Evolutionary conservation across 2,797 vertebrate species (phyloP).

Genomic region (Esox lucius): DNA sequence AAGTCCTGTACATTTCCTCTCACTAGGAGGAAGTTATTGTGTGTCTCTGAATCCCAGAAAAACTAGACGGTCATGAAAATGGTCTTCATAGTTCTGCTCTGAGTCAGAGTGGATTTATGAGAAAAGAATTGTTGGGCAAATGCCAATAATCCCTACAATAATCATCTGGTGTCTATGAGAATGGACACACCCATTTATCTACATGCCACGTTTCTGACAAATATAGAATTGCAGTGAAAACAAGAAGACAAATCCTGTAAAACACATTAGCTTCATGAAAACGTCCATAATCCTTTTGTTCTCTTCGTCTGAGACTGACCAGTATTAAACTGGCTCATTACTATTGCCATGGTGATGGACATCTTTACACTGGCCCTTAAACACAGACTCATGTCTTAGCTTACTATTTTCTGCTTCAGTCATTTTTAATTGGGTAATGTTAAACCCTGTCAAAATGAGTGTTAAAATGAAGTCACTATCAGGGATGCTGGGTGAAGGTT

Average conservation of each 20-base stretch:
- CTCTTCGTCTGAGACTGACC: background rate
- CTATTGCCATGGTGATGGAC: conserved; percentile 15
- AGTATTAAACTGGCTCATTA: conserved; percentile 25
- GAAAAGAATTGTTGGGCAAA: conserved; percentile 10
- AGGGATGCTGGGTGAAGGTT: conserved; percentile 12
- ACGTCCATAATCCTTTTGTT: background rate
- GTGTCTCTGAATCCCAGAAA: background rate
- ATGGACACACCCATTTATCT: conserved; percentile 21
- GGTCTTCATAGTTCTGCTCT: background rate
- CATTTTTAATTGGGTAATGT: conserved; percentile 35
- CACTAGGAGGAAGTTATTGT: background rate
- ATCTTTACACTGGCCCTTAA: conserved; percentile 28
- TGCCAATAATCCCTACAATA: conserved; percentile 2
- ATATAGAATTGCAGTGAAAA: conserved; percentile 31
- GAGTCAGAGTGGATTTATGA: background rate
- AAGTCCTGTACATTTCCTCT: background rate
- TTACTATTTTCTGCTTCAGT: conserved; percentile 21
- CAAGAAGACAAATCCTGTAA: background rate
- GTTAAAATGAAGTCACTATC: conserved; percentile 30
- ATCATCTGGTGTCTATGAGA: conserved; percentile 11
- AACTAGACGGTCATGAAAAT: background rate
- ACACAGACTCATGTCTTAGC: conserved; percentile 21
- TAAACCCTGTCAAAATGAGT: conserved; percentile 32
- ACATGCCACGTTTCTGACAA: conserved; percentile 6
- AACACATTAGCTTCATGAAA: background rate